A percentile compares a stretch with the other conserved stretches of the same genome.
phyloP scores from a whole-genome alignment of 37 sponge, comb jelly and placozoan species.

The Agelas oroides region DNA sequence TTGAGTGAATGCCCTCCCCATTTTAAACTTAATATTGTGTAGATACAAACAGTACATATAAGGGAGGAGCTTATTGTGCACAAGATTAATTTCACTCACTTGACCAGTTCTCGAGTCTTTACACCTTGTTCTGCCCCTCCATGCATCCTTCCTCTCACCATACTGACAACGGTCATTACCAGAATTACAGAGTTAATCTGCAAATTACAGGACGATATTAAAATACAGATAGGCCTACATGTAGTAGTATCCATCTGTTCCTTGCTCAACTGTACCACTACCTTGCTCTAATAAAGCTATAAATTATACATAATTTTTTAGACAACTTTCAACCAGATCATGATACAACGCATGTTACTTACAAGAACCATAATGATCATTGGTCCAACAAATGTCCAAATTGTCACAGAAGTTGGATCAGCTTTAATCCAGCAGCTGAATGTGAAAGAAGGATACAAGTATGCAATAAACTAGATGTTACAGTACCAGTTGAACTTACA shows the following conservation, averaged over 20 bases:
- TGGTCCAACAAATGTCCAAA: conserved; percentile 59
- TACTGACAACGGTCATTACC: conserved; percentile 7
- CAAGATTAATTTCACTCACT: neutral
- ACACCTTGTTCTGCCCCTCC: neutral
- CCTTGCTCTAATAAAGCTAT: too few relatives aligned
- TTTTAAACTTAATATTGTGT: too few relatives aligned
- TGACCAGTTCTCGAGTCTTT: conserved; percentile 1
- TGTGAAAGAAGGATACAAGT: neutral
- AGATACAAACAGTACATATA: too few relatives aligned
- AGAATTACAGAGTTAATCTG: conserved; percentile 30
- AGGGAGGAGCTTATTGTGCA: too few relatives aligned
- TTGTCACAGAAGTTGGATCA: neutral
- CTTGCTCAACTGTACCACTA: too few relatives aligned
- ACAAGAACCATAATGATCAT: conserved; percentile 41
- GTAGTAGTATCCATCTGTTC: too few relatives aligned
- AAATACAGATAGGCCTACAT: neutral
- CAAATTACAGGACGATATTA: too few relatives aligned
- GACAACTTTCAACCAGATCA: too few relatives aligned
- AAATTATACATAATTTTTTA: too few relatives aligned
- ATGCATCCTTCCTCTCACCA: neutral
- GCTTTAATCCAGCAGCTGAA: conserved; percentile 46
- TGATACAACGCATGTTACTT: neutral
- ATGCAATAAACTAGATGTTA: neutral
- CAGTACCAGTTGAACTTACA: too few relatives aligned
- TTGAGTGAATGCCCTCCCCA: too few relatives aligned